A percentile compares a stretch with the other conserved stretches of the same genome.
Evolutionary conservation across 2,797 vertebrate species (phyloP).

Genomic region (Steatocranus sp.): DNA sequence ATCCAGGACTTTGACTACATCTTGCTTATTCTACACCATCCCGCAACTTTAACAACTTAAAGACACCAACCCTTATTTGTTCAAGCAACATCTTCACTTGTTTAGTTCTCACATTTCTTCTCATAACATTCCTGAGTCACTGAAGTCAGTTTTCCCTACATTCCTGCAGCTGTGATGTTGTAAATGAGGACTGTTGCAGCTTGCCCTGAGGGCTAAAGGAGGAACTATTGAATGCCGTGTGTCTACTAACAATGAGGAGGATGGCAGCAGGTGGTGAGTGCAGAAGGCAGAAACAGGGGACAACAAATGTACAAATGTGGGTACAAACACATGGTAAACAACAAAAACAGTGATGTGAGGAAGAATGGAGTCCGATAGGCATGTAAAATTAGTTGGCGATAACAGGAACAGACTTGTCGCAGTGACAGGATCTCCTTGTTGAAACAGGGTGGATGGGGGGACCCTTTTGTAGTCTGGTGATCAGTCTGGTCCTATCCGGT

Average conservation of each 20-base stretch:
- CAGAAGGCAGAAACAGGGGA: background rate
- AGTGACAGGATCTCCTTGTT: background rate
- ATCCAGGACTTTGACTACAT: background rate
- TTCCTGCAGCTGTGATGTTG: slow-evolving; percentile 35
- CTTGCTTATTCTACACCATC: background rate
- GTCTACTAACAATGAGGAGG: background rate
- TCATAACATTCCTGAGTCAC: slow-evolving; percentile 19
- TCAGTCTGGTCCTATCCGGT: background rate
- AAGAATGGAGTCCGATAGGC: background rate
- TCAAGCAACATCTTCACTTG: background rate
- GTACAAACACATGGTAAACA: background rate
- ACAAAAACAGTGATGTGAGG: background rate
- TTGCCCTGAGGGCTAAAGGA: slow-evolving; percentile 17
- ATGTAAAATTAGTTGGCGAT: background rate
- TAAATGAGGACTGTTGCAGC: slow-evolving; percentile 30
- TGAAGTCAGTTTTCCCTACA: slow-evolving; percentile 23
- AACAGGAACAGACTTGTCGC: background rate
- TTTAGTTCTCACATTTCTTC: background rate
- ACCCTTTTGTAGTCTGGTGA: background rate
- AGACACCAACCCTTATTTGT: background rate
- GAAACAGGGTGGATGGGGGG: background rate
- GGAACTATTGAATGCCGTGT: background rate
- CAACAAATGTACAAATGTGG: background rate
- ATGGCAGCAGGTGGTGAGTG: background rate
- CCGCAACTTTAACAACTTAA: background rate